Evolutionary conservation across 2,888 invertebrate genomes (phyloP).

Genomic region (Diarsia brunnea): DNA sequence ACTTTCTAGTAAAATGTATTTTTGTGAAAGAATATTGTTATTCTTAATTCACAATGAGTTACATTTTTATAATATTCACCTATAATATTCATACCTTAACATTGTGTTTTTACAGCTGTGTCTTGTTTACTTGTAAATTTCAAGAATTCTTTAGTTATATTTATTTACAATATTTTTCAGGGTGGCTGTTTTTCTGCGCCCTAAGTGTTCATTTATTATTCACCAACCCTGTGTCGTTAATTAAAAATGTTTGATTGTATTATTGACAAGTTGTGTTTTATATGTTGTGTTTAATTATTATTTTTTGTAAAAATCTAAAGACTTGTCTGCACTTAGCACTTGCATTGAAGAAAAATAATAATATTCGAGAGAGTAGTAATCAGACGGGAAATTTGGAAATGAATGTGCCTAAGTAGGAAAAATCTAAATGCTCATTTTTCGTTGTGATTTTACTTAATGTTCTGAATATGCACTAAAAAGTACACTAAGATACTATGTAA

Average conservation of each 20-base stretch:
- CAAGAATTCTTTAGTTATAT: neutral
- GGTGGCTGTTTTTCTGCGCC: neutral
- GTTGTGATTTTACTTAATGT: no score
- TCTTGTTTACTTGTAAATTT: neutral
- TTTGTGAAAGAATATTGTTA: neutral
- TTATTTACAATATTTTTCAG: neutral
- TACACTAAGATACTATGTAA: no score
- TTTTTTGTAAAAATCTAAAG: neutral
- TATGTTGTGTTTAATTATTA: neutral
- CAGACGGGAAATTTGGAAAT: neutral
- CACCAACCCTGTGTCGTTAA: neutral
- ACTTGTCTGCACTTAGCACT: neutral
- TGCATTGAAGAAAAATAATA: no score
- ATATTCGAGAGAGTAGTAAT: neutral
- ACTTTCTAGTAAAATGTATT: neutral
- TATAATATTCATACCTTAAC: neutral
- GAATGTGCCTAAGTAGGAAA: no score
- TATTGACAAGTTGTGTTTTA: neutral
- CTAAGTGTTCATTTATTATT: neutral
- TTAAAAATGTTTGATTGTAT: neutral
- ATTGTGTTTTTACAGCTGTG: constrained; percentile 5
- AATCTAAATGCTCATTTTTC: no score
- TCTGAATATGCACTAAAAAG: no score
- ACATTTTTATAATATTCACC: neutral
- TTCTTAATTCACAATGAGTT: neutral